phyloP scores from a whole-genome alignment of 2,888 invertebrate species.

The Deroplatys truncata region DNA sequence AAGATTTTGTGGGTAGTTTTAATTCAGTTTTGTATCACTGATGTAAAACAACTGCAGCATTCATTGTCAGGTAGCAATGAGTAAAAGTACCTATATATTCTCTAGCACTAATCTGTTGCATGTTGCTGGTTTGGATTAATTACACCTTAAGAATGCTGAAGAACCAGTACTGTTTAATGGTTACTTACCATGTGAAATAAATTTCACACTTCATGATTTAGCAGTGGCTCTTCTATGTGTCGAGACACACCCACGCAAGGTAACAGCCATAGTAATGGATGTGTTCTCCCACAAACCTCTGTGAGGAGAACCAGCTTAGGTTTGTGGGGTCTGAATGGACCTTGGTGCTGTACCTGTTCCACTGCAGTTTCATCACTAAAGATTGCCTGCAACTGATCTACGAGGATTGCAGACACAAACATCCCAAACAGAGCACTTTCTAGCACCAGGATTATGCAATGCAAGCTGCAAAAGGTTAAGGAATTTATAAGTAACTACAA shows the following conservation, averaged over 20 bases:
- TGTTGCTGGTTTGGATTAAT: no score
- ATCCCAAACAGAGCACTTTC: slow-evolving; percentile 82
- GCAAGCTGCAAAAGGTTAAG: slow-evolving; percentile 58
- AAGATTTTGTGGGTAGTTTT: no score
- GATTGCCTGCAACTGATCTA: slow-evolving; percentile 81
- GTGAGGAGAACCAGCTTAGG: slow-evolving; percentile 59
- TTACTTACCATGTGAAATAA: background rate
- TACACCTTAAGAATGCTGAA: background rate
- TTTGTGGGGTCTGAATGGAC: slow-evolving; percentile 57
- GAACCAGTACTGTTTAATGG: background rate
- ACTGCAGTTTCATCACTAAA: slow-evolving; percentile 80
- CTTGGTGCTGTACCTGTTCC: slow-evolving; percentile 66
- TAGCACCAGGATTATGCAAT: slow-evolving; percentile 74
- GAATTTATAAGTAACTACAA: no score
- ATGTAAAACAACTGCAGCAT: no score
- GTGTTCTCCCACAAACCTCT: slow-evolving; percentile 75
- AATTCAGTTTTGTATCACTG: no score
- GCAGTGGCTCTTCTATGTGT: slow-evolving; percentile 42
- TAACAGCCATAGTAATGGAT: slow-evolving; percentile 67
- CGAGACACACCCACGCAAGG: slow-evolving; percentile 57
- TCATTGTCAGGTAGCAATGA: no score
- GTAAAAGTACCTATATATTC: no score
- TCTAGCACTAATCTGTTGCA: no score
- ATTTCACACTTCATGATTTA: slow-evolving; percentile 44
- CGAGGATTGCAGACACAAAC: slow-evolving; percentile 81